Base-by-base conservation (phyloP, 1,140 invertebrate species). In the Drosophila santomea region DNA sequence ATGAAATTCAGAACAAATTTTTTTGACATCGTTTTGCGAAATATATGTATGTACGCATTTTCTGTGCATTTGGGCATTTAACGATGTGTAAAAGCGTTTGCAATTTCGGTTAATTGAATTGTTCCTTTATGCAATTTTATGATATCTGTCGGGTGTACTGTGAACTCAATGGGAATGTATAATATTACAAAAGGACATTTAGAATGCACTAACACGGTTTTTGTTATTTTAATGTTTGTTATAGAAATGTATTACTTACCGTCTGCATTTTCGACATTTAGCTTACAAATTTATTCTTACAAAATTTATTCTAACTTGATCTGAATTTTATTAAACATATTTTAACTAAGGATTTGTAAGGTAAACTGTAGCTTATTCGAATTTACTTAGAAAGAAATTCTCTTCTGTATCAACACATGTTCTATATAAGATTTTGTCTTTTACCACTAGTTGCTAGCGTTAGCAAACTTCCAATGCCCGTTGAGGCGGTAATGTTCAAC, bases 11-110 rank as follows among this genome's bases (percentile, higher is more conserved):
- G 36, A 52, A 60, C 36, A 23, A 41, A 39, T 14, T 55, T 60
- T 74, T 57, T 75, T 57, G 63, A 39, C 55, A 61, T 73, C 52
- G 41, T 73, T 68, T 45, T 56, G 55, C 32, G 47, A 51, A 54
- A 61, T 32, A 32, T 32, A 56, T 14, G 12, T 32, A 56, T 14
- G 12, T 4, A 32, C 38, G 56, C 8, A 32, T 32, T 43, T 85
- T 64, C 47, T 80, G 62, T 73, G 62, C 66, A 80, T 76, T 84
- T 84, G 57, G 64, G 62, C 72, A 85, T 85, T 84, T 57, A 80
- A 68, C 80, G 64, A 85, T 80, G 81, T 77, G 81, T 85, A 83
- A 85, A 85, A 80, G 64, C 74, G 77, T 73, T 80, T 84, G 64
- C 73, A 68, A 74, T 84, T 80, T 80, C 45, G 17, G 58, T 68